Evolutionary conservation across 2,888 invertebrate genomes (phyloP), one percentile per base, ranked within the genome.

Genomic region (Prosopocoilus inquinatus): DNA sequence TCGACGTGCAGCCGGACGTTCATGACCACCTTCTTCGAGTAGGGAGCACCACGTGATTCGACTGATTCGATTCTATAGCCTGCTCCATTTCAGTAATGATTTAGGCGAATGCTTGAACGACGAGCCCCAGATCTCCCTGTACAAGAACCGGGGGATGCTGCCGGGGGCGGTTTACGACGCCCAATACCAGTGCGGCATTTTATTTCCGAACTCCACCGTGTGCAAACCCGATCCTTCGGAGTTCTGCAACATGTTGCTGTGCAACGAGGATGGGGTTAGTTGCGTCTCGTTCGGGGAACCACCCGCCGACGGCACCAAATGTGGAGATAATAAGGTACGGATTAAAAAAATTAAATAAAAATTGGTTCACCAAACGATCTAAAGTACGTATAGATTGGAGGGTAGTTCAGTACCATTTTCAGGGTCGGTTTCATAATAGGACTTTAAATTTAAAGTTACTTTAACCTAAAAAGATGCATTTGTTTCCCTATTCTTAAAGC

Each of bases 141-240:
- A 83, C 62, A 76, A 81, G 48, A 65, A 60, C 47, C 80, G 80
- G 61, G 81, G 80, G 3, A 77, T 84, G 57, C 81, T 85, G 2
- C 84, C 86, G 1, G 87, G 87, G n/a, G 81, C 82, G 28, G 81
- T 86, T 75, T 87, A 87, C 70, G 85, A 85, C 66, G 84, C 82
- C 0, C 80, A 83, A 59, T 83, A 83, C 61, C 87, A 87, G 70
- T 87, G 87, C 68, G 76, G 82, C 28, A 64, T 75, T 49, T 61
- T 62, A 12, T 72, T 69, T 59, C 75, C 75, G 0, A 71, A 71
- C 44, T 69, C 74, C 0, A 70, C 64, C 1, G 62, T 70, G 1
- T 78, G 77, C 61, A 51, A 57, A 2, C 59, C 66, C 9, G 64
- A 70, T n/a, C 63, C 71, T n/a, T 70, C 71, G 9, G 69, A 70